A percentile compares a stretch with the other conserved stretches of the same genome.
phyloP scores from a whole-genome alignment of 2,888 invertebrate genomes.

The Mythimna pallens region DNA sequence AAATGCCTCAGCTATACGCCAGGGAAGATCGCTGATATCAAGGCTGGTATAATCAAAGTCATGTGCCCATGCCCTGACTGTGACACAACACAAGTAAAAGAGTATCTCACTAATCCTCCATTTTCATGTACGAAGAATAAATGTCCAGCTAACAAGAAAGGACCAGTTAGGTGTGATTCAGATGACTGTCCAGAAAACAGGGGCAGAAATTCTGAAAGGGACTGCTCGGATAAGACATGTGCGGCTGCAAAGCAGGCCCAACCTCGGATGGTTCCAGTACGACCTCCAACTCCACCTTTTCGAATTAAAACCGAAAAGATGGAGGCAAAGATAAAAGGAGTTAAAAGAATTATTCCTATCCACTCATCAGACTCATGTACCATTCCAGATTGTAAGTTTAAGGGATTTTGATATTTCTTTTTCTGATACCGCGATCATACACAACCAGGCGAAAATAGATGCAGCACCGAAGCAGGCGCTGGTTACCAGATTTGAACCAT shows the following conservation, averaged over 20 bases:
- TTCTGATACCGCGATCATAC: neutral
- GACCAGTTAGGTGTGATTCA: slow-evolving; percentile 44
- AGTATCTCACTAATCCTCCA: slow-evolving; percentile 57
- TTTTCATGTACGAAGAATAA: slow-evolving; percentile 61
- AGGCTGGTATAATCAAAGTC: slow-evolving; percentile 73
- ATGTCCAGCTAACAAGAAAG: slow-evolving; percentile 65
- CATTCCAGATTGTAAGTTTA: neutral
- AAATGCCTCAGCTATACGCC: slow-evolving; percentile 76
- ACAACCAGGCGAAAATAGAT: neutral
- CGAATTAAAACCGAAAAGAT: neutral
- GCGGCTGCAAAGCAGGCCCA: neutral
- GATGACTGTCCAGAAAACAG: slow-evolving; percentile 29
- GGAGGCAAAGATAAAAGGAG: no score
- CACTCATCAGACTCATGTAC: neutral
- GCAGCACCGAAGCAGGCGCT: neutral
- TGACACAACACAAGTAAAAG: slow-evolving; percentile 56
- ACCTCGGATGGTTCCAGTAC: neutral
- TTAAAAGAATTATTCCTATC: neutral
- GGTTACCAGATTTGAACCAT: neutral
- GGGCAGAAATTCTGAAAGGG: fast-evolving
- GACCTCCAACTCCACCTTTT: neutral
- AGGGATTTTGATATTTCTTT: neutral
- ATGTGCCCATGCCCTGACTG: slow-evolving; percentile 80
- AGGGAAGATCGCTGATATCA: slow-evolving; percentile 77
- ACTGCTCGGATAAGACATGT: slow-evolving; percentile 14